Evolutionary conservation across 2,888 invertebrate genomes (phyloP).

Genomic region (Entomobrya proxima): DNA sequence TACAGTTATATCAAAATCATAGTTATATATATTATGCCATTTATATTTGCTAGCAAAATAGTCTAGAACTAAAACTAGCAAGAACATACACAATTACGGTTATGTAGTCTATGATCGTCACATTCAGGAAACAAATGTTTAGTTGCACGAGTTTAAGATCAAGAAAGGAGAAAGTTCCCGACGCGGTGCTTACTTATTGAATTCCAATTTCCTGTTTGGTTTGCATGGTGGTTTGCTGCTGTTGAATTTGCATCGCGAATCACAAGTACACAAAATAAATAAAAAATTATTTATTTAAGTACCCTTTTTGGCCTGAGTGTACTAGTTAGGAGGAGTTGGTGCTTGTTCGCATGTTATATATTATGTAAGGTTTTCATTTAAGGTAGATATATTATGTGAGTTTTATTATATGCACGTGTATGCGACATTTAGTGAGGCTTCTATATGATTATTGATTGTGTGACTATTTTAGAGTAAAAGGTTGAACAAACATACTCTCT

Average conservation of each 20-base stretch:
- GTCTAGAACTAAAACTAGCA: constrained; percentile 3
- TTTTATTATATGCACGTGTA: neutral
- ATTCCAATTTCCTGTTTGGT: constrained; percentile 58
- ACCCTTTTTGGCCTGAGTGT: neutral
- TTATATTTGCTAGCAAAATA: neutral
- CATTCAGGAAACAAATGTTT: constrained; percentile 33
- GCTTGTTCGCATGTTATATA: too few relatives aligned
- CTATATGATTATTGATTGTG: too few relatives aligned
- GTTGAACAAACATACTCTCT: too few relatives aligned
- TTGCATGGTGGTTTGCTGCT: constrained; percentile 63
- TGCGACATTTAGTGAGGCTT: too few relatives aligned
- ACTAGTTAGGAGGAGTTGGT: neutral
- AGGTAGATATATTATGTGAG: neutral
- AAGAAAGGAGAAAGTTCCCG: constrained; percentile 9
- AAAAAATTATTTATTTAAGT: neutral
- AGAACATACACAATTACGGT: neutral
- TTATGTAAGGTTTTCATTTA: neutral
- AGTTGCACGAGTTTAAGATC: neutral
- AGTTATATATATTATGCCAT: neutral
- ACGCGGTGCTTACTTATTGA: constrained; percentile 55
- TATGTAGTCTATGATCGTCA: neutral
- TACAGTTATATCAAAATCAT: neutral
- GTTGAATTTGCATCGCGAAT: constrained; percentile 20
- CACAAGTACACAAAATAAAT: constrained; percentile 39
- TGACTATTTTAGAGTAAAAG: too few relatives aligned